Percentiles rank a stretch among this genome's conserved stretches.
Evolutionary conservation across 2,888 invertebrate genomes (phyloP).

Genomic region (Caenorhabditis sp.): DNA sequence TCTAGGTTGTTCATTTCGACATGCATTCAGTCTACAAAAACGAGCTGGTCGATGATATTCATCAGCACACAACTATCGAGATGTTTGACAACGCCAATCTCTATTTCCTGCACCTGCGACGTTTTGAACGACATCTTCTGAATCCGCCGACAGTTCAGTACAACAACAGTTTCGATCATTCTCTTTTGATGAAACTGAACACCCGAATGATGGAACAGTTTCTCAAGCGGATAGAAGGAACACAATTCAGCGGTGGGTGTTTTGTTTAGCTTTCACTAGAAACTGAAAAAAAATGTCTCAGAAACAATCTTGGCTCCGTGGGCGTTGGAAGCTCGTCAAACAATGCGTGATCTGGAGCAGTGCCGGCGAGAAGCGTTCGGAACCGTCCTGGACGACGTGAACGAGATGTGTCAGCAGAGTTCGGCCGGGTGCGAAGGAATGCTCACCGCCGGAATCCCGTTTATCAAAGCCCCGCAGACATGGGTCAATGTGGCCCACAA

Average conservation of each 20-base stretch:
- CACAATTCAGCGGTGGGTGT: conserved; percentile 24
- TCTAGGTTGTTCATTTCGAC: conserved; percentile 56
- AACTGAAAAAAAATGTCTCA: not conserved
- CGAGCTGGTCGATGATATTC: conserved; percentile 18
- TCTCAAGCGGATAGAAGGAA: conserved; percentile 27
- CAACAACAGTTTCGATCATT: conserved; percentile 46
- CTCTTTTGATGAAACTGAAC: conserved; percentile 43
- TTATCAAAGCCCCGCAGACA: conserved; percentile 35
- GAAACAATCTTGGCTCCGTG: conserved; percentile 43
- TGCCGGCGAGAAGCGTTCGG: conserved; percentile 60
- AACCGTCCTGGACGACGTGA: conserved; percentile 33
- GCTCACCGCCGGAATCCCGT: conserved; percentile 28
- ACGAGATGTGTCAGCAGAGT: conserved; percentile 62
- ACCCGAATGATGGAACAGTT: conserved; percentile 44
- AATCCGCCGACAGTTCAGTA: conserved; percentile 35
- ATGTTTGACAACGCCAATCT: conserved; percentile 39
- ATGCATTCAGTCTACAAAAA: conserved; percentile 61
- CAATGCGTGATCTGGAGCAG: conserved; percentile 56
- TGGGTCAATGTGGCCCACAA: conserved; percentile 56
- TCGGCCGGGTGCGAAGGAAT: conserved; percentile 57
- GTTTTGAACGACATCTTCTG: conserved; percentile 55
- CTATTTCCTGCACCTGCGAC: conserved; percentile 54
- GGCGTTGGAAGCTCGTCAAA: conserved; percentile 56
- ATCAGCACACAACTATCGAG: conserved; percentile 48
- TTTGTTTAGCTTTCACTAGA: not conserved